These are phyloP conservation scores for Dipodomys ordii DNA, from an alignment of 2,113 vertebrate genomes.

Conservation along the genomic window DNA sequence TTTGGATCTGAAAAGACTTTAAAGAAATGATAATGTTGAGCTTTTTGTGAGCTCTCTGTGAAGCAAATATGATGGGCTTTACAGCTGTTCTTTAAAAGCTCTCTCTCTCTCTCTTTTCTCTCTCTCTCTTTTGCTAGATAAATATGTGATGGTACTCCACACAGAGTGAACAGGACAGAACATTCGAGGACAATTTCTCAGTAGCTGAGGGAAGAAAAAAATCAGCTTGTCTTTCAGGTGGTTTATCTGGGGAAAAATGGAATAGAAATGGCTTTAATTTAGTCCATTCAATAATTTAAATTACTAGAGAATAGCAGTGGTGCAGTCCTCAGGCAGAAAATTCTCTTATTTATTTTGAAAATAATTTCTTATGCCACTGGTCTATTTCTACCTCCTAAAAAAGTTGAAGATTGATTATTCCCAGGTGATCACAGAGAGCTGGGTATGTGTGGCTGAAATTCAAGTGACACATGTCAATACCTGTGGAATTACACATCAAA, in stretches of 20 bases:
- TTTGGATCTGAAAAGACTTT: slow-evolving; percentile 19
- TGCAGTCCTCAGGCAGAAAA: slow-evolving; percentile 81
- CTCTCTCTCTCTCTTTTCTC: slow-evolving; percentile 57
- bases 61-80: slow-evolving; percentile 78
- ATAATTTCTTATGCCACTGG: slow-evolving; percentile 80
- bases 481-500: slow-evolving; percentile 81
- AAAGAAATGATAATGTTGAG: slow-evolving; percentile 55
- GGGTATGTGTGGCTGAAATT: slow-evolving; percentile 81
- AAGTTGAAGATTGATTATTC: slow-evolving; percentile 82
- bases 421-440: slow-evolving; percentile 78
- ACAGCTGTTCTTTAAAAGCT: slow-evolving; percentile 84
- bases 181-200: slow-evolving; percentile 83
- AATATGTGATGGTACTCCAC: slow-evolving; percentile 79
- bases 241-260: slow-evolving; percentile 72
- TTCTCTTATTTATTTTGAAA: slow-evolving; percentile 77
- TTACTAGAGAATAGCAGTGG: slow-evolving; percentile 77
- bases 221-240: slow-evolving; percentile 85
- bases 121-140: slow-evolving; percentile 70
- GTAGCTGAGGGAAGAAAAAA: slow-evolving; percentile 84
- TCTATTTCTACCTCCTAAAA: slow-evolving; percentile 83
- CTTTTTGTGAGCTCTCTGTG: slow-evolving; percentile 21
- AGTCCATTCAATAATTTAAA: slow-evolving; percentile 87
- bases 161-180: slow-evolving; percentile 79
- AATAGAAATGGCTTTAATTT: slow-evolving; percentile 83
- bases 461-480: slow-evolving; percentile 83